phyloP scores from a whole-genome alignment of 92 coral and sea anemone genomes.

The Phenganax stokvisi region DNA sequence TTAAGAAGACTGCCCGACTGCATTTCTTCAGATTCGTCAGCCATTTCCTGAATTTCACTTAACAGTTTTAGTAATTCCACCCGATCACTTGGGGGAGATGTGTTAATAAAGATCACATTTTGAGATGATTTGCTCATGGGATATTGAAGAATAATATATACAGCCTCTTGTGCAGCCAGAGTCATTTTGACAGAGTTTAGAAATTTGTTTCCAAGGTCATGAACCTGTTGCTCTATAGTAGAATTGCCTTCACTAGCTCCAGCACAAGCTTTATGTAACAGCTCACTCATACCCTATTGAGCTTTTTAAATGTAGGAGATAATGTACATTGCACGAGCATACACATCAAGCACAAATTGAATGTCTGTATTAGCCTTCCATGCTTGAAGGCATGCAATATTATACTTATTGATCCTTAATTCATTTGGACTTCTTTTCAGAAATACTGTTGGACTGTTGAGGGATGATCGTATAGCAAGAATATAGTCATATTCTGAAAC shows the following conservation, averaged over 20 bases:
- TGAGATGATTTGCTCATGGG: slow-evolving; percentile 41
- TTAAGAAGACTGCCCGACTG: too few species aligned
- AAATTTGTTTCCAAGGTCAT: too few species aligned
- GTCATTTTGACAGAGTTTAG: too few species aligned
- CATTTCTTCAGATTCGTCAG: too few species aligned
- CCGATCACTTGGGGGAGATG: slow-evolving; percentile 30
- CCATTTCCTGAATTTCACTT: not conserved
- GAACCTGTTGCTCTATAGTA: too few species aligned
- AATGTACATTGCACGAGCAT: too few species aligned
- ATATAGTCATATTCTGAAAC: slow-evolving; percentile 47
- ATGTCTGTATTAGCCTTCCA: not conserved
- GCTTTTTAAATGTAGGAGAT: too few species aligned
- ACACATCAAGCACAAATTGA: slow-evolving; percentile 15
- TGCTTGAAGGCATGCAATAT: slow-evolving; percentile 43
- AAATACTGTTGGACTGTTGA: slow-evolving; percentile 45
- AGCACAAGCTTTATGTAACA: too few species aligned
- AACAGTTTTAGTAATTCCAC: slow-evolving; percentile 20
- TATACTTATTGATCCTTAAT: slow-evolving; percentile 45
- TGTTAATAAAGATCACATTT: slow-evolving; percentile 43
- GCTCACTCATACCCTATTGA: too few species aligned
- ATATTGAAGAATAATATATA: slow-evolving; percentile 16
- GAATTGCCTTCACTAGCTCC: too few species aligned
- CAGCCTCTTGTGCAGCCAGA: too few species aligned
- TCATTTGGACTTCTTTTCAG: slow-evolving; percentile 58
- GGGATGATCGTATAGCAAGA: slow-evolving; percentile 54